Conservation (phyloP, 2,113 vertebrate genomes). For the Periophthalmodon schlosseri region DNA sequence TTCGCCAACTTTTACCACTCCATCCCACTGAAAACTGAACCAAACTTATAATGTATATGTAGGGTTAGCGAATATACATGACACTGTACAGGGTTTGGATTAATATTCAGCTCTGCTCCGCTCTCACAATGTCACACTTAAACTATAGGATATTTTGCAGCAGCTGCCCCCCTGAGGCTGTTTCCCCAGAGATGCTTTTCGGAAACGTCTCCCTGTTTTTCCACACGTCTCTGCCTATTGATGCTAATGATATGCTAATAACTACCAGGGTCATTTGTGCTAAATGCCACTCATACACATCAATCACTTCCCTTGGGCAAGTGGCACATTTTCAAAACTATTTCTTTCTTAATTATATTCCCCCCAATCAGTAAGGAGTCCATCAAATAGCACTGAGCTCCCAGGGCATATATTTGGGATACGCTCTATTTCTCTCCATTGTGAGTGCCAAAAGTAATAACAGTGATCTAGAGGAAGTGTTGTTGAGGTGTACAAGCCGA, state of each 20-base stretch:
- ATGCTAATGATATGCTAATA: constrained; percentile 73
- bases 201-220: constrained; percentile 30
- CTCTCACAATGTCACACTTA: constrained; percentile 36
- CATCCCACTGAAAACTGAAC: no score
- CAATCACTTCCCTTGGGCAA: constrained; percentile 63
- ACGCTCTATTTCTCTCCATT: constrained; percentile 42
- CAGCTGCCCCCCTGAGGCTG: constrained; percentile 39
- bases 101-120: constrained; percentile 33
- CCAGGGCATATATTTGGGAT: constrained; percentile 48
- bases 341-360: constrained; percentile 66
- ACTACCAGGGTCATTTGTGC: constrained; percentile 64
- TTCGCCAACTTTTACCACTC: no score
- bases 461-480: constrained; percentile 38
- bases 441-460: constrained; percentile 39
- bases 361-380: constrained; percentile 50
- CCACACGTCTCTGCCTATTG: constrained; percentile 46
- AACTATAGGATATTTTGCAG: constrained; percentile 54
- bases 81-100: constrained; percentile 3
- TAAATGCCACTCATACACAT: constrained; percentile 71
- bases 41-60: no score
- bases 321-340: constrained; percentile 58
- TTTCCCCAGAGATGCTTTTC: constrained; percentile 34
- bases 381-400: constrained; percentile 47
- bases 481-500: constrained; percentile 39
- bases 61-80: no score